Conservation (phyloP, 2,888 invertebrate species). For the Cordilura impudica region DNA sequence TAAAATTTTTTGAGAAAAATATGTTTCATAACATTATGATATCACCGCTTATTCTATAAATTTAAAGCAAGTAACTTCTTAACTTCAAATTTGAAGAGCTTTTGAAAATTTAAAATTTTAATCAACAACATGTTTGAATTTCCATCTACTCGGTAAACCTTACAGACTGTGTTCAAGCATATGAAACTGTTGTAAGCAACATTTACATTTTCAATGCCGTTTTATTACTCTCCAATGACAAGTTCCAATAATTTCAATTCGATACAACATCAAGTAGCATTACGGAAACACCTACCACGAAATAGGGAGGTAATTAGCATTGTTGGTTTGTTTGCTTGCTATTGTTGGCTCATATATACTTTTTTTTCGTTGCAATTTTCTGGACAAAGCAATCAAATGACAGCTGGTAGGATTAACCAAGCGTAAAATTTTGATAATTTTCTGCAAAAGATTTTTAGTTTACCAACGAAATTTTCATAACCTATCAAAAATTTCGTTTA, state of each 20-base stretch:
- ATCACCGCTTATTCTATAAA: too few relatives aligned
- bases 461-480: background rate
- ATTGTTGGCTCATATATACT: background rate
- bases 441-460: slow-evolving; percentile 6
- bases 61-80: too few relatives aligned
- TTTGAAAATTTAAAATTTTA: slow-evolving; percentile 3
- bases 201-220: background rate
- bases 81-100: background rate
- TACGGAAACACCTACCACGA: background rate
- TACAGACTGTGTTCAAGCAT: background rate
- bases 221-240: background rate
- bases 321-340: slow-evolving; percentile 45
- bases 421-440: slow-evolving; percentile 73
- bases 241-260: background rate
- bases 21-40: too few relatives aligned
- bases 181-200: too few relatives aligned
- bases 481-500: slow-evolving; percentile 64
- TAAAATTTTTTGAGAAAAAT: too few relatives aligned
- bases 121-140: slow-evolving; percentile 16
- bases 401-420: slow-evolving; percentile 75
- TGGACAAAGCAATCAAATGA: slow-evolving; percentile 57
- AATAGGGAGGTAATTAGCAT: slow-evolving; percentile 50
- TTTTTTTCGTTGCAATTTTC: background rate
- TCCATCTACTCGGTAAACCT: background rate
- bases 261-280: background rate